These are phyloP conservation scores for Diploscapter pachys DNA, from an alignment of 1,140 invertebrate species.

Conservation along the genomic window DNA sequence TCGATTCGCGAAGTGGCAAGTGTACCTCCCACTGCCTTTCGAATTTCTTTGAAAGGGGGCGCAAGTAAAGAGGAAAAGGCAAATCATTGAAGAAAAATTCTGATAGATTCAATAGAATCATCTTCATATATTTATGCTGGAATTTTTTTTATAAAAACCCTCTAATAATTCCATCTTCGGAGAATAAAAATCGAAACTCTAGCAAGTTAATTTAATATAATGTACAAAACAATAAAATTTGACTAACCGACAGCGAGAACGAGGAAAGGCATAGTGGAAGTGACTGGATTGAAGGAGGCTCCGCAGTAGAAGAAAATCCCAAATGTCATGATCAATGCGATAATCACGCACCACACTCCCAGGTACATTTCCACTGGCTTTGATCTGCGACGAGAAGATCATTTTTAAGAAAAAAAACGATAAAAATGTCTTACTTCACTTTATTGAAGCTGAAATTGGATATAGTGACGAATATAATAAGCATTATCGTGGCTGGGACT, in stretches of 20 bases:
- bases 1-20: no score
- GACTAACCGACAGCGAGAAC: conserved; percentile 49
- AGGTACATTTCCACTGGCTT: conserved; percentile 57
- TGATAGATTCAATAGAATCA: no score
- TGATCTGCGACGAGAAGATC: conserved; percentile 18
- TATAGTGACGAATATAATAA: conserved; percentile 55
- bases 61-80: no score
- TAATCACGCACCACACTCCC: conserved; percentile 54
- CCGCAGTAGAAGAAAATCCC: conserved; percentile 55
- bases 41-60: no score
- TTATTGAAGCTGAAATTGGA: conserved; percentile 50
- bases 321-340: conserved; percentile 53
- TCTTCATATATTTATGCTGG: no score
- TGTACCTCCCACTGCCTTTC: no score
- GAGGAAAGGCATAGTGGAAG: conserved; percentile 58
- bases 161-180: no score
- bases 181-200: no score
- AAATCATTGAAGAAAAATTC: no score
- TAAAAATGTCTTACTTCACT: conserved; percentile 40
- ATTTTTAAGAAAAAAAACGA: background rate
- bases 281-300: conserved; percentile 55
- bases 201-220: no score
- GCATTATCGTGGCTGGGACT: conserved; percentile 51
- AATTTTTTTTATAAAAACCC: no score
- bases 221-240: no score